Percentiles rank a stretch among this genome's conserved stretches.
Conservation (phyloP, 2,888 invertebrate species). For the Zele albiditarsus region DNA sequence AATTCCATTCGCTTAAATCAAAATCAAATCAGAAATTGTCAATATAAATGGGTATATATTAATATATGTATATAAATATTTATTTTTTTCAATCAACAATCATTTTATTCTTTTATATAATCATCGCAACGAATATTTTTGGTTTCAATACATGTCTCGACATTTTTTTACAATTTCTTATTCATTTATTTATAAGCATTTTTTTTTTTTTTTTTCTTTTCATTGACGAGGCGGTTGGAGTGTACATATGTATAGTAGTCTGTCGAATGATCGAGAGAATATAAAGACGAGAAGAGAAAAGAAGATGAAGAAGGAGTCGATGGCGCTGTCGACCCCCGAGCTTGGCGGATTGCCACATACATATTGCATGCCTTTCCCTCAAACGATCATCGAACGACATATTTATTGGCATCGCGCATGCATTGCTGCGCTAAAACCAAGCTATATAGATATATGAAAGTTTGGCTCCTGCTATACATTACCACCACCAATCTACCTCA, state of each 20-base stretch:
- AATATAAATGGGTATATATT: constrained; percentile 53
- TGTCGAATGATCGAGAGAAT: neutral
- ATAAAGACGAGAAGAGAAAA: neutral
- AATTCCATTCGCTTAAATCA: constrained; percentile 61
- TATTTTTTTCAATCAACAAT: neutral
- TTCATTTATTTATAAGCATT: neutral
- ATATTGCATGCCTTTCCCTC: constrained; percentile 66
- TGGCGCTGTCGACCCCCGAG: constrained; percentile 39
- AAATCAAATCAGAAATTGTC: constrained; percentile 65
- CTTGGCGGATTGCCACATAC: constrained; percentile 58
- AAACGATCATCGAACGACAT: constrained; percentile 57
- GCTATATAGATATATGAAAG: constrained; percentile 17
- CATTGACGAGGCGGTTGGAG: neutral
- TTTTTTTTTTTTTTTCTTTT: neutral
- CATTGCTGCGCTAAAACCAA: constrained; percentile 52
- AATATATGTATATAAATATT: neutral
- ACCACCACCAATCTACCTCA: neutral
- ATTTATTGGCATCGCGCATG: constrained; percentile 68
- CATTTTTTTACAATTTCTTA: neutral
- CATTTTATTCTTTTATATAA: neutral
- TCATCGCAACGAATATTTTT: too few relatives aligned
- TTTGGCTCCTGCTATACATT: neutral
- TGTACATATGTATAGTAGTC: neutral
- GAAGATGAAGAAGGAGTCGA: constrained; percentile 35
- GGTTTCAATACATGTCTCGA: neutral